Percentiles rank a stretch among this genome's conserved stretches.
These are phyloP conservation scores for Melopsittacus undulatus DNA, from an alignment of 2,797 vertebrate genomes.

Conservation along the genomic window DNA sequence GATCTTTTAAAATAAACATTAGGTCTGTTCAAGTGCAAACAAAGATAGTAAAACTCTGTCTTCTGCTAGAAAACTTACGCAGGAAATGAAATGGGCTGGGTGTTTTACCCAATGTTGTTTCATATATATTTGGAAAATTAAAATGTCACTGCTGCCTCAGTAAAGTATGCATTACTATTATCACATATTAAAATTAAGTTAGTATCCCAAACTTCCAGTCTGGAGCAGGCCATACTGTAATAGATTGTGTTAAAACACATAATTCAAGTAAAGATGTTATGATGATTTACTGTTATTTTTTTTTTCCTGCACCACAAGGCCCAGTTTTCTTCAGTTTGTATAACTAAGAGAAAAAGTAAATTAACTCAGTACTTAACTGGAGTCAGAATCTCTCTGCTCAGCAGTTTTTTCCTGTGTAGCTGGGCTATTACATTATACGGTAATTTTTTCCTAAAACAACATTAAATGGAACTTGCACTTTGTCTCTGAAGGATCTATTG, in stretches of 20 bases:
- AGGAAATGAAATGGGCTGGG: not conserved
- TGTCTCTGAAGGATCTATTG: not conserved
- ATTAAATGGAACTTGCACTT: not conserved
- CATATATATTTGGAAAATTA: not conserved
- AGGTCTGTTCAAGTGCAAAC: not conserved
- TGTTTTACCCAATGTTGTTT: not conserved
- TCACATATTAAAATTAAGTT: not conserved
- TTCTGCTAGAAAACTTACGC: not conserved
- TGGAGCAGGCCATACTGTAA: not conserved
- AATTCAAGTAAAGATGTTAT: not conserved
- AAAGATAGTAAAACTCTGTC: not conserved
- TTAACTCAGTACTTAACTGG: not conserved
- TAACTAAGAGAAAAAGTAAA: not conserved
- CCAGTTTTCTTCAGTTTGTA: not conserved
- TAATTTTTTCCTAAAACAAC: not conserved
- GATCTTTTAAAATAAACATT: not conserved
- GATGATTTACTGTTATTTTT: not conserved
- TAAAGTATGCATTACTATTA: not conserved
- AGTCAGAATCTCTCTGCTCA: not conserved
- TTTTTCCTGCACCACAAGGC: not conserved
- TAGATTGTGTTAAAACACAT: not conserved
- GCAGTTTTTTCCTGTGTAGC: not conserved
- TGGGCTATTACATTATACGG: too few species aligned
- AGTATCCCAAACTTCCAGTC: not conserved
- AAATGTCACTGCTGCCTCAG: not conserved